Conservation (phyloP, 2,888 invertebrate genomes). For the Hypsopygia costalis region DNA sequence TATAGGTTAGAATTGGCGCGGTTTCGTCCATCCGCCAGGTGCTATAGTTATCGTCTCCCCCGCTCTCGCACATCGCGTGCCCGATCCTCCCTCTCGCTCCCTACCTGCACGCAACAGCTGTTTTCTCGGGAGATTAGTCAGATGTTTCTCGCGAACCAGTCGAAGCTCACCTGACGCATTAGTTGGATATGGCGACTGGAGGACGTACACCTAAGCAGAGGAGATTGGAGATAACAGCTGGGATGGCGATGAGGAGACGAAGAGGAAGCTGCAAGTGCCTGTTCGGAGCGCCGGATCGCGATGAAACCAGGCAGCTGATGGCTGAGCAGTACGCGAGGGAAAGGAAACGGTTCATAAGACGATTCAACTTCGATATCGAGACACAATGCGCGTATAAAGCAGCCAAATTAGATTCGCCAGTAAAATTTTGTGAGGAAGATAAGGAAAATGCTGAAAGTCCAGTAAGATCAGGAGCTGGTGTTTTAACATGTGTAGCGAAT, state of each 20-base stretch:
- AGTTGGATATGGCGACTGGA: conserved; percentile 61
- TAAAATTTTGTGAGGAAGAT: conserved; percentile 66
- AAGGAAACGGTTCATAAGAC: conserved; percentile 77
- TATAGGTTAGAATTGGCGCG: conserved; percentile 78
- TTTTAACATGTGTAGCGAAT: conserved; percentile 63
- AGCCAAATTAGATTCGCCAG: conserved; percentile 64
- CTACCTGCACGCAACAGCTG: conserved; percentile 74
- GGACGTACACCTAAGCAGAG: conserved; percentile 74
- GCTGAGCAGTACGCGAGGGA: conserved; percentile 81
- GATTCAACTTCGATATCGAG: conserved; percentile 82
- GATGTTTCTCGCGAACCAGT: conserved; percentile 76
- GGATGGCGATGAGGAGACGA: conserved; percentile 62
- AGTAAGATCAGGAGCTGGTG: conserved; percentile 54
- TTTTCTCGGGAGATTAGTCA: conserved; percentile 79
- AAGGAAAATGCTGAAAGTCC: conserved; percentile 59
- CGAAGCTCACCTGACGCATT: conserved; percentile 68
- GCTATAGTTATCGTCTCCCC: conserved; percentile 49
- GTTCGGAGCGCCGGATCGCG: conserved; percentile 81
- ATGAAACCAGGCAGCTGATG: conserved; percentile 79
- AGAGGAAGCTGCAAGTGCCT: conserved; percentile 79
- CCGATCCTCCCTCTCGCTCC: conserved; percentile 46
- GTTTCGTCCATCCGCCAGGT: conserved; percentile 63
- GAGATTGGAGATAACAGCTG: conserved; percentile 58
- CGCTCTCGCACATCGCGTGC: conserved; percentile 45
- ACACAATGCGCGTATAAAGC: conserved; percentile 63